phyloP scores from a whole-genome alignment of 2,113 vertebrate species.

The Gallinago media region DNA sequence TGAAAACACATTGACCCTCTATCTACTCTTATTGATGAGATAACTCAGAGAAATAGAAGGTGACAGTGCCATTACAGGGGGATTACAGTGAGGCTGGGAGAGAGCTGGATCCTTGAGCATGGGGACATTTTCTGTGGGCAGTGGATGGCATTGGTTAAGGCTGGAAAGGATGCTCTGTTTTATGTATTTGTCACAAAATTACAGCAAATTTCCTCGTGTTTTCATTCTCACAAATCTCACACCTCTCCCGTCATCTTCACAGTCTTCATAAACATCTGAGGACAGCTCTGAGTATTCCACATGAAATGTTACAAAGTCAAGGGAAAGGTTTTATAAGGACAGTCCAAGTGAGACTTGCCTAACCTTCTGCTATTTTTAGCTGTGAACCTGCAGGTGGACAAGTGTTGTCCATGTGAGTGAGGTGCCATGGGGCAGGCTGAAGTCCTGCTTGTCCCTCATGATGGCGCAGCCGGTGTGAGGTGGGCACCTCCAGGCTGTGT shows the following conservation, averaged over 20 bases:
- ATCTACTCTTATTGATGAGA: slow-evolving; percentile 55
- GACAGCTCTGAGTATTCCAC: not conserved
- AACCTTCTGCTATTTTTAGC: not conserved
- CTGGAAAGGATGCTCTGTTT: not conserved
- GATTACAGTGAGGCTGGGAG: not conserved
- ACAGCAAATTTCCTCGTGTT: not conserved
- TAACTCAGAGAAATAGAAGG: slow-evolving; percentile 59
- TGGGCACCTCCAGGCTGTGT: not conserved
- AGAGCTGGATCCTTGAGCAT: not conserved
- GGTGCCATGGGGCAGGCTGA: not conserved
- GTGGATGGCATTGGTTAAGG: not conserved
- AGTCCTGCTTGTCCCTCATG: not conserved
- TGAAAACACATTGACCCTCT: slow-evolving; percentile 57
- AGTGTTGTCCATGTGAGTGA: too few relatives aligned
- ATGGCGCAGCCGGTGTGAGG: not conserved
- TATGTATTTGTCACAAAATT: not conserved
- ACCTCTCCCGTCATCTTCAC: not conserved
- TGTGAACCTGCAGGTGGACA: not conserved
- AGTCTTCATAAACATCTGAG: not conserved
- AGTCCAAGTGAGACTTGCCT: not conserved
- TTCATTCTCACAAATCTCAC: not conserved
- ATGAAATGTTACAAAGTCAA: not conserved
- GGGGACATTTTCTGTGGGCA: not conserved
- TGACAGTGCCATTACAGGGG: slow-evolving; percentile 21
- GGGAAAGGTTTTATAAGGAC: not conserved